Evolutionary conservation across 1,140 invertebrate species (phyloP).

Genomic region (Drosophila rufa): DNA sequence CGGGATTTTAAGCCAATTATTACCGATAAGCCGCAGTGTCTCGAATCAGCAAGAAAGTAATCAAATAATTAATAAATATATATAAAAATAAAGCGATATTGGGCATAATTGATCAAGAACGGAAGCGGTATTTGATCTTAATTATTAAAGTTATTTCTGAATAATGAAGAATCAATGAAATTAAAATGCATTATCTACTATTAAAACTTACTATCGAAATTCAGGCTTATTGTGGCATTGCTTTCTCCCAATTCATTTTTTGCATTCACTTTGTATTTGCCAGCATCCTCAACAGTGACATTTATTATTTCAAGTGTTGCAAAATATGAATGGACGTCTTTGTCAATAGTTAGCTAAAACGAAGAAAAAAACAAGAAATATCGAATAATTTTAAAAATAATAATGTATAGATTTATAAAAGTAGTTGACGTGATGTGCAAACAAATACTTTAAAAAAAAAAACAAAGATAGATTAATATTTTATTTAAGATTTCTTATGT

Average conservation of each 20-base stretch:
- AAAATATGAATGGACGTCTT: slow-evolving; percentile 97
- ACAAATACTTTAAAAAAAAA: too few relatives aligned
- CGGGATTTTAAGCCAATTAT: neutral
- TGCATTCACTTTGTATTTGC: slow-evolving; percentile 98
- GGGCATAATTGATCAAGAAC: neutral
- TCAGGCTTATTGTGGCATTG: slow-evolving; percentile 97
- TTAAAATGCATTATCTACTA: neutral
- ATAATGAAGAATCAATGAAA: slow-evolving; percentile 2
- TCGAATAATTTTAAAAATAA: neutral
- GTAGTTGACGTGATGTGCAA: too few relatives aligned
- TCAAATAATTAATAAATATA: neutral
- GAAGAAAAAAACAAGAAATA: slow-evolving; percentile 20
- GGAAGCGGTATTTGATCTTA: slow-evolving; percentile 11
- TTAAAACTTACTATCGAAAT: slow-evolving; percentile 97
- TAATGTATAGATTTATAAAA: too few relatives aligned
- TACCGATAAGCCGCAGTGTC: neutral
- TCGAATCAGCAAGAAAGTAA: neutral
- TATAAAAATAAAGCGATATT: neutral
- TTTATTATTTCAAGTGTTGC: slow-evolving; percentile 96
- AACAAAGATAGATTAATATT: too few relatives aligned
- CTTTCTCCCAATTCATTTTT: slow-evolving; percentile 98
- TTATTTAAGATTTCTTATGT: neutral
- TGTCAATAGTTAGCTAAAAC: slow-evolving; percentile 92
- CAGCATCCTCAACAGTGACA: slow-evolving; percentile 98
- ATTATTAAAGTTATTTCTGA: slow-evolving; percentile 10